These are phyloP conservation scores for Bellardia pandia DNA, from an alignment of 2,888 invertebrate genomes.

Conservation along the genomic window DNA sequence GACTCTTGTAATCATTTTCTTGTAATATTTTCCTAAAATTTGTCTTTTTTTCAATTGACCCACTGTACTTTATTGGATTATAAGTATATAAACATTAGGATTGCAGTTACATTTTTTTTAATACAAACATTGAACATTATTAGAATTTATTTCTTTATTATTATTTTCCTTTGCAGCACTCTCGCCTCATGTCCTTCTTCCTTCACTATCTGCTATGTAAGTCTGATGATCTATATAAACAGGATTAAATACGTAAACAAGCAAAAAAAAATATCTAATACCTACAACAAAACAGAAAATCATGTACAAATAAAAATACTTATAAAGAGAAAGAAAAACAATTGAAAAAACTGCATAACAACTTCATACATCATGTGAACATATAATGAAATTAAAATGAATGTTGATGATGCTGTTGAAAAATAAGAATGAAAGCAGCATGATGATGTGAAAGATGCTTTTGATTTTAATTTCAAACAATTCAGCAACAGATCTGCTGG, in stretches of 20 bases:
- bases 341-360: conserved; percentile 6
- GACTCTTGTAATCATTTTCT: too few relatives aligned
- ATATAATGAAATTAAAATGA: conserved; percentile 19
- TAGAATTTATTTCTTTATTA: neutral
- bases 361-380: conserved; percentile 27
- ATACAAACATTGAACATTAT: conserved; percentile 11
- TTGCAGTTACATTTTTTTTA: conserved; percentile 8
- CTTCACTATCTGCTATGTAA: neutral
- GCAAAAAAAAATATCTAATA: neutral
- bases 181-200: neutral
- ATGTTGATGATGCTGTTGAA: neutral
- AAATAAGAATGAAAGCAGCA: neutral
- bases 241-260: conserved; percentile 38
- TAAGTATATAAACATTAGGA: neutral
- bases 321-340: neutral
- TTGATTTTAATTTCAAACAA: conserved; percentile 10
- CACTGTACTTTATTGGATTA: conserved; percentile 1
- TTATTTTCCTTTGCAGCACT: neutral
- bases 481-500: neutral
- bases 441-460: conserved; percentile 13
- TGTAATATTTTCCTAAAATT: too few relatives aligned
- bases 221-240: conserved; percentile 33
- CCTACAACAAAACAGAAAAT: conserved; percentile 3
- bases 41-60: neutral
- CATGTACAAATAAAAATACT: neutral